Percentiles rank a stretch among this genome's conserved stretches.
phyloP scores from a whole-genome alignment of 2,113 vertebrate species.

The Microcebus ravelobensis region DNA sequence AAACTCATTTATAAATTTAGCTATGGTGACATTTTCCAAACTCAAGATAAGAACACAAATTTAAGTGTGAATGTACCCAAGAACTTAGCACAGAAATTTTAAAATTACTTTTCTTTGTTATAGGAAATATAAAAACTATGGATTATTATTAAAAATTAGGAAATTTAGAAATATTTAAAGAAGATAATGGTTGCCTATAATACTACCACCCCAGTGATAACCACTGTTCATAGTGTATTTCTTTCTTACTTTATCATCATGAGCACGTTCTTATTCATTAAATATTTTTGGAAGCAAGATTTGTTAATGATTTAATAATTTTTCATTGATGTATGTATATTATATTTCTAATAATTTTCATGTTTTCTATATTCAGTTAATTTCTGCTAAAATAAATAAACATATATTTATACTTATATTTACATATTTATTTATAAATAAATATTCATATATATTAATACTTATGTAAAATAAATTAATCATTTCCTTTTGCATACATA shows the following conservation, averaged over 20 bases:
- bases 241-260: neutral
- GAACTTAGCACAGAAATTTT: neutral
- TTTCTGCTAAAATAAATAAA: neutral
- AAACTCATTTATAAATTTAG: neutral
- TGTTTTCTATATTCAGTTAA: neutral
- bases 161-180: conserved; percentile 8
- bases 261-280: conserved; percentile 30
- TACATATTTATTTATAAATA: neutral
- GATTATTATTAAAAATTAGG: neutral
- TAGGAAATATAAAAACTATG: neutral
- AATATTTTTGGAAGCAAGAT: neutral
- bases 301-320: conserved; percentile 16
- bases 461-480: neutral
- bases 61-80: neutral
- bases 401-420: neutral
- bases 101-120: neutral
- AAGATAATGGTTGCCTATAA: neutral
- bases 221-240: neutral
- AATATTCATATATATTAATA: neutral
- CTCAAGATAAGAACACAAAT: neutral
- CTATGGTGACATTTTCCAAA: neutral
- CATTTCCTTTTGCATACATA: neutral
- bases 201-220: neutral
- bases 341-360: neutral
- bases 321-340: neutral